A percentile compares a stretch with the other conserved stretches of the same genome.
Conservation (phyloP, 2,797 vertebrate genomes). For the Craterocephalus amniculus region DNA sequence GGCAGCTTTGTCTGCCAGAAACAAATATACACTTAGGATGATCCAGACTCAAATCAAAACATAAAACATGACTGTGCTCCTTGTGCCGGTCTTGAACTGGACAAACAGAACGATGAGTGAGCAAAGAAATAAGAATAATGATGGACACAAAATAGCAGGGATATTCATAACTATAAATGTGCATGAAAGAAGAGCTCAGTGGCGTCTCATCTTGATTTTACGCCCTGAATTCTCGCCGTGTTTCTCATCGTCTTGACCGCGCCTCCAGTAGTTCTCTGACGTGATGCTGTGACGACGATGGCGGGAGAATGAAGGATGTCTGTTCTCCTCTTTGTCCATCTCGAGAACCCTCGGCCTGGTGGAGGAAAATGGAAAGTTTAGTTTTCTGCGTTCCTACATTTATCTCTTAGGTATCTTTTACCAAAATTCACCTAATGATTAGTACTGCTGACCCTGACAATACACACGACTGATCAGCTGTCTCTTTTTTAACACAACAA, state of each 20-base stretch:
- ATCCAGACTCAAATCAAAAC: slow-evolving; percentile 55
- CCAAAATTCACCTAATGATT: neutral
- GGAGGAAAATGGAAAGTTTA: neutral
- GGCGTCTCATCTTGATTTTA: slow-evolving; percentile 96
- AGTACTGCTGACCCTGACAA: neutral
- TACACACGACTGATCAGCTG: neutral
- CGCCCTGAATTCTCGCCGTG: slow-evolving; percentile 86
- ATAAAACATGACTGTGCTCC: slow-evolving; percentile 42
- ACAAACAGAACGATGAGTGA: slow-evolving; percentile 35
- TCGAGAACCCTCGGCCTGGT: slow-evolving; percentile 93
- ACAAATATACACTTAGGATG: slow-evolving; percentile 55
- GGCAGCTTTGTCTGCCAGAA: slow-evolving; percentile 47
- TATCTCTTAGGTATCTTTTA: neutral
- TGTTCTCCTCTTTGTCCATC: slow-evolving; percentile 99
- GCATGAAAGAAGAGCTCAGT: slow-evolving; percentile 79
- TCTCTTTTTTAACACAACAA: neutral
- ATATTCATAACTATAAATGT: slow-evolving; percentile 37
- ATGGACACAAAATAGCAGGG: slow-evolving; percentile 48
- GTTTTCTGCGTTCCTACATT: neutral
- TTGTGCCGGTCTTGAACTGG: slow-evolving; percentile 43
- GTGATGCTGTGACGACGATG: slow-evolving; percentile 86
- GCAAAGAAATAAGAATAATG: slow-evolving; percentile 49
- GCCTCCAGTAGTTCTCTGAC: slow-evolving; percentile 93
- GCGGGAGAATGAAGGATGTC: slow-evolving; percentile 82
- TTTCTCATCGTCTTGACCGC: slow-evolving; percentile 86